Base-by-base conservation (phyloP, 23 tunicate species). In the Trididemnum miniatum region DNA sequence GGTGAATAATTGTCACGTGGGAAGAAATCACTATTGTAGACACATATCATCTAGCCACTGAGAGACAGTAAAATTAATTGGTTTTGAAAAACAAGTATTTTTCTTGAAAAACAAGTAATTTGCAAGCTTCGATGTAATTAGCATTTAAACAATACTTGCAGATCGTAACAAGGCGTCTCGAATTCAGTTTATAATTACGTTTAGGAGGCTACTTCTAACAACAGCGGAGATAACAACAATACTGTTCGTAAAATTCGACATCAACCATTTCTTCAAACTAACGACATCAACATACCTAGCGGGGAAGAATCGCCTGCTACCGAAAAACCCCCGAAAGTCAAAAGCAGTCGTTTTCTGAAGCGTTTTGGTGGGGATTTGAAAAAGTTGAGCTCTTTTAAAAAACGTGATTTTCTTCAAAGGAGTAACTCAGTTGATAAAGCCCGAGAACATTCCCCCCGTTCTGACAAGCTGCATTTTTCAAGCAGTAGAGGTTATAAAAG, bases 341-440 rank as follows among this genome's bases (percentile, higher is more conserved):
- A 87, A 74, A 40, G 82, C 52, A 71, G 69, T 71, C 62, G 86
- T 36, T 88, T 88, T 35, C 80, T 88, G 29, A 83, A 83, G 34
- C 65, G 87, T 34, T 83, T 89, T 33, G 84, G 89, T 2, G 54
- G 77, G 25, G 91, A 86, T 50, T 49, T 80, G 39, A 65, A 63
- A 59, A 84, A 85, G 79, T 62, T 89, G 38, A 76, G 91, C 24
- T 82, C 88, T 31, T 82, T 92, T 59, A 82, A 92, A 3, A 71
- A 71, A 24, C 82, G 80, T 22, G 83, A 83, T n/a, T 30, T 60
- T 26, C 51, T 78, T 26, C 83, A 77, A 27, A 39, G 84, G 64
- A 71, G 67, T 25, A 34, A 79, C 24, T 52, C 84, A 24, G 35
- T 59, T 34, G 80, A 79, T 29, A 51, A 22, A 20, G 34, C 71